Percentiles rank a stretch among this genome's conserved stretches.
Conservation (phyloP, 1,140 invertebrate genomes). For the Nymphalis io region DNA sequence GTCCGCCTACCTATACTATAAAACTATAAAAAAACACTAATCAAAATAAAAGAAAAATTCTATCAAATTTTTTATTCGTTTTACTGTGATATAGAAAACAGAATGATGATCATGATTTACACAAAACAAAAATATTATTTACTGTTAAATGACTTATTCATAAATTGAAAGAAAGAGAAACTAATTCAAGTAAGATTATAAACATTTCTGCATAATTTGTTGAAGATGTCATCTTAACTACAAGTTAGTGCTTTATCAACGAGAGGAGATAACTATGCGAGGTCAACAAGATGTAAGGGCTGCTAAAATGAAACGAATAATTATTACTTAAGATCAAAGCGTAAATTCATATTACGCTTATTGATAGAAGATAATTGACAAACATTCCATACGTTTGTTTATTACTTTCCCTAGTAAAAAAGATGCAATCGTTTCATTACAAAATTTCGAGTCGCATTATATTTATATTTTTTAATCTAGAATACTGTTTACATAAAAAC, state of each 20-base stretch:
- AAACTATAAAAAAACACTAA: too few species aligned
- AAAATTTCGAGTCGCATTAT: too few species aligned
- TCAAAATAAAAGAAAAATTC: too few species aligned
- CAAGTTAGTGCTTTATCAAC: slow-evolving; percentile 28
- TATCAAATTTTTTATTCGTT: too few species aligned
- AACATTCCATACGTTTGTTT: too few species aligned
- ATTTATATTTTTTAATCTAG: too few species aligned
- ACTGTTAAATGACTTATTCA: not conserved
- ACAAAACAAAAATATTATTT: not conserved
- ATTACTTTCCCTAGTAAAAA: too few species aligned
- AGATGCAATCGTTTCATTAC: too few species aligned
- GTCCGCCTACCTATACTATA: too few species aligned
- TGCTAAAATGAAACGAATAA: slow-evolving; percentile 5
- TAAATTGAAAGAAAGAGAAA: not conserved
- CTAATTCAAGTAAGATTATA: not conserved
- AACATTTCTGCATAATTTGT: not conserved
- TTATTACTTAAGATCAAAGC: slow-evolving; percentile 1
- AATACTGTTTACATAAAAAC: too few species aligned
- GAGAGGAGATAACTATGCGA: slow-evolving; percentile 18
- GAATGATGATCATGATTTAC: not conserved
- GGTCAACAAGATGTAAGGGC: slow-evolving; percentile 20
- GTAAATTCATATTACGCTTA: not conserved
- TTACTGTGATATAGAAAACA: too few species aligned
- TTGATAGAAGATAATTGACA: not conserved
- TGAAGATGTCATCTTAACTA: slow-evolving; percentile 15